Evolutionary conservation across 2,888 invertebrate species (phyloP).

Genomic region (Neoitamus cyanurus): DNA sequence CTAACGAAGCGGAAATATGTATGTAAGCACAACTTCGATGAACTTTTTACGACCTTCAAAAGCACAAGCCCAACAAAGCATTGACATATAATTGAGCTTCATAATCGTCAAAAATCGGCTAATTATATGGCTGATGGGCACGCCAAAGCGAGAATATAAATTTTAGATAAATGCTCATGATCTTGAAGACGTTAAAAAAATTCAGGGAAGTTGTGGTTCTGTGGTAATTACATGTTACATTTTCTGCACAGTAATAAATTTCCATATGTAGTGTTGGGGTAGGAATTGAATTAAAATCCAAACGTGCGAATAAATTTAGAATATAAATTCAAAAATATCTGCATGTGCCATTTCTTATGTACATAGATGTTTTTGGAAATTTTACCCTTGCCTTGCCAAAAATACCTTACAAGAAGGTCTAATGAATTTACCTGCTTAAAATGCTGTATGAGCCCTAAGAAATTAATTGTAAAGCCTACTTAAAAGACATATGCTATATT

Average conservation of each 20-base stretch:
- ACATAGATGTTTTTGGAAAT: no score
- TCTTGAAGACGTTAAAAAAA: not conserved
- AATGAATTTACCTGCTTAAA: no score
- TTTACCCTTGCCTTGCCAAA: no score
- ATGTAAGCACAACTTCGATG: not conserved
- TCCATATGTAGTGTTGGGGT: not conserved
- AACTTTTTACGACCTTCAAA: not conserved
- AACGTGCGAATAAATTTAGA: no score
- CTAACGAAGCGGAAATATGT: not conserved
- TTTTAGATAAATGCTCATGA: not conserved
- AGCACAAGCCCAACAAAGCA: not conserved
- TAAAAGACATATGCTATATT: no score
- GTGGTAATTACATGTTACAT: not conserved
- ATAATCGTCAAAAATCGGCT: not conserved
- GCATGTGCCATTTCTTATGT: no score
- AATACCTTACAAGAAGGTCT: no score
- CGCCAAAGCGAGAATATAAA: not conserved
- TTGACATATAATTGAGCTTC: not conserved
- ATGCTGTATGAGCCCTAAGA: no score
- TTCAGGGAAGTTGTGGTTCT: not conserved
- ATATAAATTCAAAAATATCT: no score
- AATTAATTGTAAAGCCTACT: no score
- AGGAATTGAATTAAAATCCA: no score
- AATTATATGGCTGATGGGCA: not conserved
- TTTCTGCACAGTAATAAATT: not conserved